Evolutionary conservation across 2,113 vertebrate species (phyloP), one percentile per base, ranked within the genome.

Genomic region (Oncorhynchus mykiss): DNA sequence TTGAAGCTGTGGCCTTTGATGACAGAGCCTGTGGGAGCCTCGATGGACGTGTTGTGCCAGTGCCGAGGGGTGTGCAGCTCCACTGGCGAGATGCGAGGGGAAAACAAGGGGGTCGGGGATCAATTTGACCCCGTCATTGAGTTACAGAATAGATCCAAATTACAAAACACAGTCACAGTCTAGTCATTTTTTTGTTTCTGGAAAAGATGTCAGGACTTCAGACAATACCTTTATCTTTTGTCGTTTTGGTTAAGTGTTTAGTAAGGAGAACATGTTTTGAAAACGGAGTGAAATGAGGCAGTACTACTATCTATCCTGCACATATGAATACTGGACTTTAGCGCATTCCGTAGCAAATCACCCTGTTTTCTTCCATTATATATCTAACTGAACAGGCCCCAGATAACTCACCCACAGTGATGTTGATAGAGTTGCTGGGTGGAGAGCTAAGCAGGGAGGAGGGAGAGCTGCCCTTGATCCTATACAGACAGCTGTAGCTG

Each of bases 1-100:
- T 91, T 94, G 68, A 94, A 92, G 72, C 85, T 86, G 65, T 93
- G 87, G 31, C 93, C 92, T 76, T 87, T 88, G 39, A 89, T 84
- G 75, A 94, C 93, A 4, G 89, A 89, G 72, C 91, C 92, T 14
- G 88, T 74, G 5, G 86, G 91, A 29, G 88, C 87, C 72, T 91
- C 89, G 1, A 81, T 14, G 3, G 93, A 94, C 0, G 90, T 91
- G 88, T 93, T 94, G 85, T 88, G 93, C 92, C 92, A 94, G 87
- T 92, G 92, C 4, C 92, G 88, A 16, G 93, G 93, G n/a, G 92
- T 93, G 83, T 92, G 12, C 45, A 94, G 89, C 27, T 94, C 92
- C 84, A 92, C 93, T 94, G 83, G 39, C 2, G 2, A 18, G 1
- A 71, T 25, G 8, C 27, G 24, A 62, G 3, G 4, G 27, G 3